Conservation (phyloP, 2,888 invertebrate species). For the Doris montereyensis region DNA sequence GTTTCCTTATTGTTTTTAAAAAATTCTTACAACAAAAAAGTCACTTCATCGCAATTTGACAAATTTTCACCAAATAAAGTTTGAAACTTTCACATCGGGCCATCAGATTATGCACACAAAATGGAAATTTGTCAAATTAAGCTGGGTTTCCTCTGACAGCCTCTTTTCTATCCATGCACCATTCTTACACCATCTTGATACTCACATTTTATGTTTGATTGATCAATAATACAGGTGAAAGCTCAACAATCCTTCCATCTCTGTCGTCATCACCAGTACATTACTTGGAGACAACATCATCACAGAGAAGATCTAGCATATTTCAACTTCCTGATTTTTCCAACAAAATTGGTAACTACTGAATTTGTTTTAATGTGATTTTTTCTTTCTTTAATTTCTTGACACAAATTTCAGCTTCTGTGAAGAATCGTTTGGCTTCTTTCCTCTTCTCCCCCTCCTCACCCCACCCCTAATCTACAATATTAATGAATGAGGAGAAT, state of each 20-base stretch:
- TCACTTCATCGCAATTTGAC: no score
- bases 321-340: conserved; percentile 35
- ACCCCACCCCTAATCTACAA: not conserved
- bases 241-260: conserved; percentile 16
- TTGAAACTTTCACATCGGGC: not conserved
- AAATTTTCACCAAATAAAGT: no score
- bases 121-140: no score
- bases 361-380: not conserved
- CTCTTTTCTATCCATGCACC: not conserved
- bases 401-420: not conserved
- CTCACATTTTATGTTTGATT: not conserved
- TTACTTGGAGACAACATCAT: conserved; percentile 34
- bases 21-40: no score
- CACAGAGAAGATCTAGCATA: not conserved
- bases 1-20: no score
- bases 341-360: conserved; percentile 30
- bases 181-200: not conserved
- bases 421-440: not conserved
- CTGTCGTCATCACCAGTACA: conserved; percentile 29
- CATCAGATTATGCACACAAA: not conserved
- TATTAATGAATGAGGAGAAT: not conserved
- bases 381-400: not conserved
- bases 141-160: no score
- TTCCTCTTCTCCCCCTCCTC: not conserved
- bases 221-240: not conserved